phyloP scores from a whole-genome alignment of 1,140 invertebrate genomes.

The Eueides isabella region DNA sequence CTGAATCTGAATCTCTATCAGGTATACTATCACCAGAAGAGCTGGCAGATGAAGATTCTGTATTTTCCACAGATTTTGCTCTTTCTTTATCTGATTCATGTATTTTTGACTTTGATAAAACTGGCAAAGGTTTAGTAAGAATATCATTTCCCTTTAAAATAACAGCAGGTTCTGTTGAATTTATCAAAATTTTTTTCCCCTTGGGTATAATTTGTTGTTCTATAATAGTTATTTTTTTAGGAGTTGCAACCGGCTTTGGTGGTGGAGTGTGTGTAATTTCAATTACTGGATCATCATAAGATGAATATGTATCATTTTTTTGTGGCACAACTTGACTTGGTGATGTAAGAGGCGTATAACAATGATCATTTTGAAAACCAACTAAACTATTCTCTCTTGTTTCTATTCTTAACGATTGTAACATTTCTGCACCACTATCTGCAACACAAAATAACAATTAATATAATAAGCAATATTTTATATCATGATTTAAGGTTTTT shows the following conservation, averaged over 20 bases:
- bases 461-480: too few relatives aligned
- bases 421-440: slow-evolving; percentile 81
- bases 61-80: slow-evolving; percentile 57
- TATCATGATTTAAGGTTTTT: slow-evolving; percentile 48
- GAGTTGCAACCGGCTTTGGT: slow-evolving; percentile 69
- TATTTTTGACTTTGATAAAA: slow-evolving; percentile 60
- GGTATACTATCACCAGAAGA: slow-evolving; percentile 72
- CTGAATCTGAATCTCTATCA: slow-evolving; percentile 79
- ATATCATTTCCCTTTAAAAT: slow-evolving; percentile 76
- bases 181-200: slow-evolving; percentile 77
- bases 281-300: slow-evolving; percentile 72
- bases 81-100: slow-evolving; percentile 48
- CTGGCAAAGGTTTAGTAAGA: slow-evolving; percentile 68
- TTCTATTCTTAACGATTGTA: slow-evolving; percentile 78
- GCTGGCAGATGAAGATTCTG: slow-evolving; percentile 70
- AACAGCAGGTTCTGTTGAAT: slow-evolving; percentile 65
- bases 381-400: slow-evolving; percentile 78
- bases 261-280: slow-evolving; percentile 71
- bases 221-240: slow-evolving; percentile 80
- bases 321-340: slow-evolving; percentile 76
- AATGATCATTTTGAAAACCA: slow-evolving; percentile 86
- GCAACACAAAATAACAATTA: slow-evolving; percentile 62
- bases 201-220: slow-evolving; percentile 79
- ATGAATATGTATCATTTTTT: slow-evolving; percentile 57
- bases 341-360: slow-evolving; percentile 85